A percentile compares a stretch with the other conserved stretches of the same genome.
These are phyloP conservation scores for Callinectes sapidus DNA, from an alignment of 2,888 invertebrate species.

Conservation along the genomic window DNA sequence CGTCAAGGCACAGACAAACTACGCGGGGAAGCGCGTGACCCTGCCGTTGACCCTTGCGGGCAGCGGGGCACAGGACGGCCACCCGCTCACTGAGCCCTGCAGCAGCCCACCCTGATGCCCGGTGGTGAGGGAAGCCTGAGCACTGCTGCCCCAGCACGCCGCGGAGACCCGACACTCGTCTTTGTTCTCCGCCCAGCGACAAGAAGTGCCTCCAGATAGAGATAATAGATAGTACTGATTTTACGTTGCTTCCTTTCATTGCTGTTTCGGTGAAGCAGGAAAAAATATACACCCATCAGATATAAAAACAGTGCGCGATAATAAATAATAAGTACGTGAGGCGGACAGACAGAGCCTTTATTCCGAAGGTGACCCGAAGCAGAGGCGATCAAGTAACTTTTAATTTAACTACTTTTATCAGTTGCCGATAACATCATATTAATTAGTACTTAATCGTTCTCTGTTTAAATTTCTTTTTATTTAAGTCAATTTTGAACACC, in stretches of 20 bases:
- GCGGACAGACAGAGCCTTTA: conserved; percentile 24
- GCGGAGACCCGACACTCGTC: neutral
- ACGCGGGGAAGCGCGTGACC: conserved; percentile 30
- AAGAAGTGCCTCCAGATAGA: neutral
- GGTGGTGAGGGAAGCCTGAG: neutral
- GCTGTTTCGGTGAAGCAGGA: conserved; percentile 19
- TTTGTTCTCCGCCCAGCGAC: conserved; percentile 26
- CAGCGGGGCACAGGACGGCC: conserved; percentile 16
- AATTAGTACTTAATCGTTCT: conserved; percentile 14
- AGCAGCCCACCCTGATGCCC: conserved; percentile 6
- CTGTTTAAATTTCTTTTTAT: neutral
- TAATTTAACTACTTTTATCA: conserved; percentile 8
- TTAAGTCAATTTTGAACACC: neutral
- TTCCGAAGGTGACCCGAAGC: conserved; percentile 26
- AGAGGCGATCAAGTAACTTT: conserved; percentile 4
- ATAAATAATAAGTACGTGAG: conserved; percentile 23
- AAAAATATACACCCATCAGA: conserved; percentile 27
- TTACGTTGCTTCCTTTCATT: conserved; percentile 35
- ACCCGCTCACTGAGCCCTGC: conserved; percentile 24
- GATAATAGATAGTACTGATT: conserved; percentile 27
- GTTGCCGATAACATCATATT: conserved; percentile 27
- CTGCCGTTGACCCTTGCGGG: neutral
- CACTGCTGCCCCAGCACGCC: neutral
- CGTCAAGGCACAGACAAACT: conserved; percentile 31
- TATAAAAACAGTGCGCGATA: conserved; percentile 30